Base-by-base conservation (phyloP, 1,140 invertebrate species). In the Xylocopa sonorina region DNA sequence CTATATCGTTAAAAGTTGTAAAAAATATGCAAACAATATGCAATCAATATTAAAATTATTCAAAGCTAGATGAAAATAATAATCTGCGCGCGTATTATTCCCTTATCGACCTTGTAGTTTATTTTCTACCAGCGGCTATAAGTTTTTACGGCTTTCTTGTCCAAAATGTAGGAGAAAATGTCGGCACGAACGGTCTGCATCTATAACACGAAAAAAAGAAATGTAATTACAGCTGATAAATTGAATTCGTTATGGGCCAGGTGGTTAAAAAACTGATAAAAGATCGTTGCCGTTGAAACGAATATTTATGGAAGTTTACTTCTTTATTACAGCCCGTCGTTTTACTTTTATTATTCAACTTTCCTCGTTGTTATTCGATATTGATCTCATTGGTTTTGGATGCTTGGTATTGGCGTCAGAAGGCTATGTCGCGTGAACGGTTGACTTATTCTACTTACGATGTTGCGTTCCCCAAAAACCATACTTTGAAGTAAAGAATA, bases 181-280 rank as follows among this genome's bases (percentile, higher is more conserved):
- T 72, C 21, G 41, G 62, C 69, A 27, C 2, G 57, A 50, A 38
- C 46, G 46, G 41, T 27, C 21, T 62, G n/a, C 24, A 6, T 27
- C 14, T 3, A 14, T 7, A 41, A 55, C 16, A 16, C 9, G 21
- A 3, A 21, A 48, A 38, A 38, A n/a, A n/a, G n/a, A 43, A 46
- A 73, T 43, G 16, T 73, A 62, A 73, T 62, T 50, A 32, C 43
- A 48, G 43, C 34, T 60, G 69, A 73, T 73, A 73, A 73, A 73
- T 73, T 60, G 43, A 73, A 50, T 62, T 50, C 41, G n/a, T 62
- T 73, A 46, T 62, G n/a, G 41, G 6, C 0, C 1, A 7, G 5
- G 0, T 43, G 9, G 1, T 2, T 16, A 24, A 72, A 18, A 32
- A 48, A 16, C 55, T 60, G 55, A 50, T 73, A 32, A 73, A 58